A percentile compares a stretch with the other conserved stretches of the same genome.
These are phyloP conservation scores for Heterocephalus glaber DNA, from an alignment of 2,113 vertebrate genomes.

Conservation along the genomic window DNA sequence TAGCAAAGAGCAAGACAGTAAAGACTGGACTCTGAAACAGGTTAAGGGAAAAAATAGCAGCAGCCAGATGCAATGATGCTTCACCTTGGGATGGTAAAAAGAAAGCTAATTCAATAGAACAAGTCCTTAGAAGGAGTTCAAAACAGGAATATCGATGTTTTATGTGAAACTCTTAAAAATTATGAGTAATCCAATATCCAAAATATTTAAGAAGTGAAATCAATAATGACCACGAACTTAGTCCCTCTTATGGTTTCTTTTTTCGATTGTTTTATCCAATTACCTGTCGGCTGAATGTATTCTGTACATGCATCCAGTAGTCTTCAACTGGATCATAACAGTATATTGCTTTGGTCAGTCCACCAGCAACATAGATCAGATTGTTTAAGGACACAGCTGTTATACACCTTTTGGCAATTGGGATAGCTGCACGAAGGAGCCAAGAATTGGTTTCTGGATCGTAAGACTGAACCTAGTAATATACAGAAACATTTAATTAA, in stretches of 20 bases:
- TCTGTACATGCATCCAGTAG: constrained; percentile 98
- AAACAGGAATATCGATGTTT: neutral
- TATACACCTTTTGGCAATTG: constrained; percentile 98
- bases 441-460: constrained; percentile 94
- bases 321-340: constrained; percentile 98
- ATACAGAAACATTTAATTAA: constrained; percentile 60
- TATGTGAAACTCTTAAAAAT: neutral
- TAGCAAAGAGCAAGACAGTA: neutral
- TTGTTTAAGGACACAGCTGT: constrained; percentile 97
- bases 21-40: neutral
- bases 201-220: constrained; percentile 18
- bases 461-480: constrained; percentile 95
- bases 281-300: constrained; percentile 98
- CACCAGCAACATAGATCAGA: constrained; percentile 96
- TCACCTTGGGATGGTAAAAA: constrained; percentile 21
- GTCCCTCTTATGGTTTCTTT: neutral
- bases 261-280: constrained; percentile 16
- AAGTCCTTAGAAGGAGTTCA: neutral
- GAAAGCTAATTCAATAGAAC: neutral
- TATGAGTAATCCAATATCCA: neutral
- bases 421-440: constrained; percentile 96
- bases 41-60: neutral
- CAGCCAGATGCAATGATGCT: neutral
- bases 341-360: constrained; percentile 96
- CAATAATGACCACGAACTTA: neutral